phyloP scores from a whole-genome alignment of 2,113 vertebrate genomes.

The Alethe diademata region DNA sequence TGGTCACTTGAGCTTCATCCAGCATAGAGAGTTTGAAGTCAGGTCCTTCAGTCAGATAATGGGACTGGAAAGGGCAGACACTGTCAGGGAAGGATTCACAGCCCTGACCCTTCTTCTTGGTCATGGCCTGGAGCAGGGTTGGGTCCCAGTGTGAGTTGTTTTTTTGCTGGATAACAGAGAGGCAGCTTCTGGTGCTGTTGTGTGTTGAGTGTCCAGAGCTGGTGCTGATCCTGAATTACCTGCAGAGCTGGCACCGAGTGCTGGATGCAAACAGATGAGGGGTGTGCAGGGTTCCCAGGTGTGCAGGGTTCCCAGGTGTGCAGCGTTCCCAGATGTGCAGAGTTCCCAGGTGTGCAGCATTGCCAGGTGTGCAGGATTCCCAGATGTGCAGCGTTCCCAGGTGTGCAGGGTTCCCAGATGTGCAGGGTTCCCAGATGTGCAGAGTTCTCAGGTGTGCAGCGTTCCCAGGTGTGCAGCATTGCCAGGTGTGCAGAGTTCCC shows the following conservation, averaged over 20 bases:
- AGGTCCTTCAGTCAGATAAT: background rate
- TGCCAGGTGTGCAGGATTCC: background rate
- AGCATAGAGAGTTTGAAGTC: background rate
- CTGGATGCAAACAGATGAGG: rapidly evolving
- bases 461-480: background rate
- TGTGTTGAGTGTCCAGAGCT: background rate
- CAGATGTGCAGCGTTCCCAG: background rate
- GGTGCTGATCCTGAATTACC: background rate
- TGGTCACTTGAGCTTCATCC: background rate
- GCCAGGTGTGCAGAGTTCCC: background rate
- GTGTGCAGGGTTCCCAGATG: background rate
- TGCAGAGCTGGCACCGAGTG: background rate
- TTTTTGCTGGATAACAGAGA: background rate
- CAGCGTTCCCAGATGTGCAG: background rate
- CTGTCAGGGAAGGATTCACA: background rate
- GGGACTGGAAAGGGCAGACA: background rate
- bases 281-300: background rate
- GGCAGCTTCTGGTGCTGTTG: rapidly evolving
- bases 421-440: background rate
- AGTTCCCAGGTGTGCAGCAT: background rate
- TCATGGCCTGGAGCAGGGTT: rapidly evolving
- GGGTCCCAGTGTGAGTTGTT: rapidly evolving
- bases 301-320: background rate
- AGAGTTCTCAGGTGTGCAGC: background rate
- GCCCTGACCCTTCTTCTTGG: background rate